Conservation (phyloP, 2,888 invertebrate genomes). For the Coelinius sp. region DNA sequence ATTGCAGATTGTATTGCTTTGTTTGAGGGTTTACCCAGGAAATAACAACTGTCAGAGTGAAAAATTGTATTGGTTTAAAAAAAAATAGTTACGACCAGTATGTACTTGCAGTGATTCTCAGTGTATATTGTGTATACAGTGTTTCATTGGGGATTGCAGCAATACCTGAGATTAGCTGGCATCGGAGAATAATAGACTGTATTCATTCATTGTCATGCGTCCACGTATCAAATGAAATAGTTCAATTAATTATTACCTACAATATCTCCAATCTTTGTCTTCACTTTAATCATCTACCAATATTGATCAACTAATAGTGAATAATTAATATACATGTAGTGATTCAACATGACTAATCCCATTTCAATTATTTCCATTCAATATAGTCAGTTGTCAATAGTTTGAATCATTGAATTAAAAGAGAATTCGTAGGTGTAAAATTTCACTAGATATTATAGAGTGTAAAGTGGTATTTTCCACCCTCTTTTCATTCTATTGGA, state of each 20-base stretch:
- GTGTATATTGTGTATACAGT: neutral
- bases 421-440: neutral
- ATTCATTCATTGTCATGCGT: conserved; percentile 29
- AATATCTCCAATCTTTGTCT: neutral
- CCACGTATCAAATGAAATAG: conserved; percentile 15
- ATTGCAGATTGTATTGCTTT: conserved; percentile 10
- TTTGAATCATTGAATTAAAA: neutral
- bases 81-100: neutral
- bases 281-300: neutral
- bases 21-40: neutral
- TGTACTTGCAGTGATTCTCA: neutral
- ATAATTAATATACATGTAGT: neutral
- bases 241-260: conserved; percentile 22
- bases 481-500: conserved; percentile 20
- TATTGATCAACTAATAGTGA: no score
- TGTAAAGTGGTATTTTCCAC: conserved; percentile 44
- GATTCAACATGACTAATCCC: no score
- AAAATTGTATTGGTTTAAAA: neutral
- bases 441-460: conserved; percentile 26
- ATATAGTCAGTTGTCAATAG: neutral
- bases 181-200: conserved; percentile 20
- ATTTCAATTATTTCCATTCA: no score
- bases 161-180: conserved; percentile 23
- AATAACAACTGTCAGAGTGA: neutral
- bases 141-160: conserved; percentile 18